phyloP scores from a whole-genome alignment of 2,113 vertebrate species.

The Coregonus clupeaformis region DNA sequence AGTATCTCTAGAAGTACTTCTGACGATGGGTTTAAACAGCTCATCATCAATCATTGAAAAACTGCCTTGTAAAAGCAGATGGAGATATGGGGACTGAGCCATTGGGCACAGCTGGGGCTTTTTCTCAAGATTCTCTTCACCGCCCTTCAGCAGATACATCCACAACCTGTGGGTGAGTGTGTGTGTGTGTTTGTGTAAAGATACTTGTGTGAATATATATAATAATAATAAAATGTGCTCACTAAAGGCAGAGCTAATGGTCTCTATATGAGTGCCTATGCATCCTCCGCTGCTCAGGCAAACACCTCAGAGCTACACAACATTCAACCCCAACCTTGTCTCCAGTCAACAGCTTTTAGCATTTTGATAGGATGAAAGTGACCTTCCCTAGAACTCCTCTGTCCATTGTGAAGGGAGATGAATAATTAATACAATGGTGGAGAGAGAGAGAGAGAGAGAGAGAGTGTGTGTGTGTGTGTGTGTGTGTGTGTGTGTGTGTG shows the following conservation, averaged over 20 bases:
- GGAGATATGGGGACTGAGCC: neutral
- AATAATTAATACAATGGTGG: neutral
- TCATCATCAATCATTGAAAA: neutral
- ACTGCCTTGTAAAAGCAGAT: neutral
- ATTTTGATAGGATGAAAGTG: neutral
- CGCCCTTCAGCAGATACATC: neutral
- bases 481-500: neutral
- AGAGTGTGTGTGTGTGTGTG: too few relatives aligned
- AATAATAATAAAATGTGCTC: too few relatives aligned
- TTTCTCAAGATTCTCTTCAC: neutral
- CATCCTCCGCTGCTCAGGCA: neutral
- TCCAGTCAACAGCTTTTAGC: neutral
- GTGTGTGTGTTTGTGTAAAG: slow-evolving; percentile 12
- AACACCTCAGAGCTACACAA: neutral
- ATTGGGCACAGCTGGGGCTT: neutral
- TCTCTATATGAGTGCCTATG: neutral
- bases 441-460: neutral
- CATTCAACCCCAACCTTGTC: neutral
- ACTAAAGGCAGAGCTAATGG: neutral
- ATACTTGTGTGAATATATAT: neutral
- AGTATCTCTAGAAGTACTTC: too few relatives aligned
- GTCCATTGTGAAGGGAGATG: neutral
- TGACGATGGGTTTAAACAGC: too few relatives aligned
- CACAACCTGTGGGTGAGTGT: slow-evolving; percentile 23
- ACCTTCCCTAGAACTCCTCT: neutral